A percentile compares a stretch with the other conserved stretches of the same genome.
Evolutionary conservation across 1,140 invertebrate species (phyloP).

Genomic region (Conus ventricosus): DNA sequence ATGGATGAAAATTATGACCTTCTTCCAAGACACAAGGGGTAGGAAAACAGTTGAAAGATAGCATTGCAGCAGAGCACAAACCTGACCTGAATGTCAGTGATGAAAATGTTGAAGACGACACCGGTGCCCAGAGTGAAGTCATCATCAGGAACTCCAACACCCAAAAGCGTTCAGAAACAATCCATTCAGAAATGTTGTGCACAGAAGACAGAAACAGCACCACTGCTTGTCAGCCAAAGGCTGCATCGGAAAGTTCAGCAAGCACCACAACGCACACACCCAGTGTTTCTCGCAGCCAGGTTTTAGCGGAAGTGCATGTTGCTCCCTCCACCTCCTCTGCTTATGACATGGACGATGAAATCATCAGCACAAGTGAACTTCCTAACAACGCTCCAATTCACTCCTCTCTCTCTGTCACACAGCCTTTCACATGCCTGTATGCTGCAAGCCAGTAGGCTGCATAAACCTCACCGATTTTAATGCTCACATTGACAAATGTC

Average conservation of each 20-base stretch:
- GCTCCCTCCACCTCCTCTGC: neutral
- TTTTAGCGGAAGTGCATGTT: neutral
- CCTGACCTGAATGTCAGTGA: neutral
- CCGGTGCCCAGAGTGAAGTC: neutral
- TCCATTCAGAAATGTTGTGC: neutral
- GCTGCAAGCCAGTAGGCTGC: slow-evolving; percentile 44
- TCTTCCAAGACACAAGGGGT: neutral
- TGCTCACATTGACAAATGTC: slow-evolving; percentile 59
- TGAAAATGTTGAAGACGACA: neutral
- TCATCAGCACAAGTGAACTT: neutral
- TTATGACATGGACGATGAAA: neutral
- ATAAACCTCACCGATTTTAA: slow-evolving; percentile 53
- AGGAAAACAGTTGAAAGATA: neutral
- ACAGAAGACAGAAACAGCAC: neutral
- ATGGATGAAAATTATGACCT: neutral
- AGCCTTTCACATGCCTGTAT: slow-evolving; percentile 52
- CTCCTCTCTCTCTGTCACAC: neutral
- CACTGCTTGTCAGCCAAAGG: neutral
- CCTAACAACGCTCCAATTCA: neutral
- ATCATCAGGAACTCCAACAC: neutral
- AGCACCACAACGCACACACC: neutral
- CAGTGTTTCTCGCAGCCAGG: neutral
- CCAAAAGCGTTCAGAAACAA: neutral
- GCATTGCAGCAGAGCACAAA: neutral
- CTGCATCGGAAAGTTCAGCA: neutral